These are phyloP conservation scores for Bettongia penicillata DNA, from an alignment of 2,113 vertebrate genomes.

Conservation along the genomic window DNA sequence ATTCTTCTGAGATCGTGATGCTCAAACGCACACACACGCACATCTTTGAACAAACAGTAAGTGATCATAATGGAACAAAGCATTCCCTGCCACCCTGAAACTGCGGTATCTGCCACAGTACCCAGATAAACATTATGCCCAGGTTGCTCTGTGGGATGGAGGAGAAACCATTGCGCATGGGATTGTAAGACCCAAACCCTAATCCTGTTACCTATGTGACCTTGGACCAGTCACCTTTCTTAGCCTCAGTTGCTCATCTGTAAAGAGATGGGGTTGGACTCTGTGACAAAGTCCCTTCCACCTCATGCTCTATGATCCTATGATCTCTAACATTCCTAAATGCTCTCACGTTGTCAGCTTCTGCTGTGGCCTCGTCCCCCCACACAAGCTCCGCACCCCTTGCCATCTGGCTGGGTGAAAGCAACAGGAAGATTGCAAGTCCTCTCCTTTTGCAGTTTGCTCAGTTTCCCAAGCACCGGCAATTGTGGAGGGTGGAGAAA, in stretches of 20 bases:
- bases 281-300: neutral
- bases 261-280: neutral
- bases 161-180: neutral
- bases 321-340: neutral
- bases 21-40: neutral
- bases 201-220: neutral
- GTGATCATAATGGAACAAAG: neutral
- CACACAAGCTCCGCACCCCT: neutral
- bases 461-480: neutral
- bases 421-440: neutral
- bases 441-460: neutral
- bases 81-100: neutral
- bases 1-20: neutral
- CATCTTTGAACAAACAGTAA: neutral
- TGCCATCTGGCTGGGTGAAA: neutral
- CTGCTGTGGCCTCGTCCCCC: neutral
- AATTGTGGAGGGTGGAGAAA: neutral
- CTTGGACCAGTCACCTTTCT: neutral
- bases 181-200: neutral
- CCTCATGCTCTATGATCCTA: neutral
- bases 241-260: constrained; percentile 32
- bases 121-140: neutral
- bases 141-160: neutral
- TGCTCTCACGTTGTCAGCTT: neutral
- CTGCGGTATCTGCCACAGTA: neutral